A percentile compares a stretch with the other conserved stretches of the same genome.
phyloP scores from a whole-genome alignment of 2,888 invertebrate genomes.

The Helicoverpa assulta region DNA sequence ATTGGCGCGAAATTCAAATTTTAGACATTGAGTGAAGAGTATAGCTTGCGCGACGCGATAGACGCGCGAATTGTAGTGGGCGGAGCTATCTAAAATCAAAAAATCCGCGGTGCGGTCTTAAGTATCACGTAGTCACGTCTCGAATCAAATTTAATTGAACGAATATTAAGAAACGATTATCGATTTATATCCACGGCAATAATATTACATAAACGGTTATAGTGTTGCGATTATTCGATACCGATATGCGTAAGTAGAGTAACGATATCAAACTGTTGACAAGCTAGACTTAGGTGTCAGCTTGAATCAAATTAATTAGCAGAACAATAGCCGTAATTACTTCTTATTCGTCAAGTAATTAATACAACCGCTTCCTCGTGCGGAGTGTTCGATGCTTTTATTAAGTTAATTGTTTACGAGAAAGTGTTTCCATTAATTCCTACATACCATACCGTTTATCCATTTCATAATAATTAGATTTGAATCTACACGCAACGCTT shows the following conservation, averaged over 20 bases:
- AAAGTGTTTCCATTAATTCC: slow-evolving; percentile 42
- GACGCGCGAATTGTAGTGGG: too few species aligned
- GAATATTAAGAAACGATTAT: slow-evolving; percentile 38
- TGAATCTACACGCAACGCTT: slow-evolving; percentile 24
- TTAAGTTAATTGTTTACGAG: slow-evolving; percentile 22
- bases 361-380: slow-evolving; percentile 29
- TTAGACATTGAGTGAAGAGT: too few species aligned
- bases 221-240: slow-evolving; percentile 28
- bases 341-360: slow-evolving; percentile 27
- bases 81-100: too few species aligned
- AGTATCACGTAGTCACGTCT: slow-evolving; percentile 35
- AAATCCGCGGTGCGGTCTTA: too few species aligned
- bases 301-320: slow-evolving; percentile 39
- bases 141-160: slow-evolving; percentile 38
- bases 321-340: slow-evolving; percentile 43
- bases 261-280: slow-evolving; percentile 37
- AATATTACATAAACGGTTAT: slow-evolving; percentile 41
- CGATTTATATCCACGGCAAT: slow-evolving; percentile 40
- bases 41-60: too few species aligned
- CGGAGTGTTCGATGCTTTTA: slow-evolving; percentile 21
- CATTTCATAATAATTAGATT: slow-evolving; percentile 6
- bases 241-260: slow-evolving; percentile 37
- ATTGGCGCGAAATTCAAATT: too few species aligned
- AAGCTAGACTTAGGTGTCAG: slow-evolving; percentile 28
- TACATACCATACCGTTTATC: neutral